phyloP scores from a whole-genome alignment of 1,140 invertebrate genomes.

The Mizuhopecten yessoensis region DNA sequence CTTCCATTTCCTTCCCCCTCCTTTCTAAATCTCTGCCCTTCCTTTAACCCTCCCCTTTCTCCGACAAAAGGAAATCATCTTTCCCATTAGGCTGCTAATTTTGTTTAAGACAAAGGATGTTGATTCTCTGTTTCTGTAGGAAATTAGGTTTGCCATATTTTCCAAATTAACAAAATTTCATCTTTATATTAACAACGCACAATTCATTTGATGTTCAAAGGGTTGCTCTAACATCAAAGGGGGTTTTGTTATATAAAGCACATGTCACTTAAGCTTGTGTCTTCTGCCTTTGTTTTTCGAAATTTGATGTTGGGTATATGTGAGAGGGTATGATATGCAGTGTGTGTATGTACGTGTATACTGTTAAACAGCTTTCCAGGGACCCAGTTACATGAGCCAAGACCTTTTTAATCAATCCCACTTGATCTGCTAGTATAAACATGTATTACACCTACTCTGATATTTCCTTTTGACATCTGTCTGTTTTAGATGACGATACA shows the following conservation, averaged over 20 bases:
- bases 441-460: not conserved
- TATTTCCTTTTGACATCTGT: not conserved
- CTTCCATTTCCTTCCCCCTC: too few relatives aligned
- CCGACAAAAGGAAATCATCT: not conserved
- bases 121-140: not conserved
- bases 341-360: not conserved
- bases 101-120: slow-evolving; percentile 5
- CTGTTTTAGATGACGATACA: not conserved
- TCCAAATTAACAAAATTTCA: not conserved
- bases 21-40: not conserved
- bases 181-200: not conserved
- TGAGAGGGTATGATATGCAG: not conserved
- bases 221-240: not conserved
- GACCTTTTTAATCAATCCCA: not conserved
- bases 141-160: too few relatives aligned
- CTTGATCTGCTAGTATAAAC: not conserved
- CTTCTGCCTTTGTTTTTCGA: not conserved
- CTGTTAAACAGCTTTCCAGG: too few relatives aligned
- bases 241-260: not conserved
- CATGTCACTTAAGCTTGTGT: not conserved
- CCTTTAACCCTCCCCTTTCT: not conserved
- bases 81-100: not conserved
- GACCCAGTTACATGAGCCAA: not conserved
- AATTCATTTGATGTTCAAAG: not conserved
- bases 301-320: not conserved